phyloP scores from a whole-genome alignment of 2,797 vertebrate species.

The Mastacembelus armatus region DNA sequence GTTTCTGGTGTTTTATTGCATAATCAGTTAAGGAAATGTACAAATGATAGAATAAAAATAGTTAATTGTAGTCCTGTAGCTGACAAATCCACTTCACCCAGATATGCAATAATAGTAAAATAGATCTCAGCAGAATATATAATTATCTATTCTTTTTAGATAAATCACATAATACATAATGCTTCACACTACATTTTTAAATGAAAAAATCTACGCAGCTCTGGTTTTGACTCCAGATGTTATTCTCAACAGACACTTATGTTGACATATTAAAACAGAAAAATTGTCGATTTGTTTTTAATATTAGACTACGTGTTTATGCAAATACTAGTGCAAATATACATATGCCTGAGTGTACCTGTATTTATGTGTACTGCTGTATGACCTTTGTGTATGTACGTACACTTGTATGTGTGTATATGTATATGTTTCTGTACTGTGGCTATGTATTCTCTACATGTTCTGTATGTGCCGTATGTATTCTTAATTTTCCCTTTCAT shows the following conservation, averaged over 20 bases:
- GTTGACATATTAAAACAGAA: neutral
- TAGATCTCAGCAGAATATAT: too few relatives aligned
- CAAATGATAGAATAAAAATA: neutral
- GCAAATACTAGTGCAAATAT: neutral
- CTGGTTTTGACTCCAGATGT: neutral
- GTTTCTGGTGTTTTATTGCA: too few relatives aligned
- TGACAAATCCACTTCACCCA: too few relatives aligned
- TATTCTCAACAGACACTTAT: too few relatives aligned
- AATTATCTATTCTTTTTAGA: neutral
- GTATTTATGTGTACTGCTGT: neutral
- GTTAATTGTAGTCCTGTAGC: neutral
- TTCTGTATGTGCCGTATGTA: neutral
- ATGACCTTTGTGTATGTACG: neutral
- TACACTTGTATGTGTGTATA: constrained; percentile 2
- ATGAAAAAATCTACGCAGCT: neutral
- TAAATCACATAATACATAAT: neutral
- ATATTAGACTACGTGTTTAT: neutral
- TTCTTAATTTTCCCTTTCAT: neutral
- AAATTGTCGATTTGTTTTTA: constrained; percentile 2
- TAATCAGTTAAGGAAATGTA: neutral
- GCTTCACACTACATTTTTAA: neutral
- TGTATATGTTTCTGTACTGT: neutral
- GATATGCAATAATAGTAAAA: too few relatives aligned
- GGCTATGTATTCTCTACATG: neutral
- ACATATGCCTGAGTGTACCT: neutral